A percentile compares a stretch with the other conserved stretches of the same genome.
phyloP scores from a whole-genome alignment of 2,797 vertebrate genomes.

The Sternarchorhynchus goeldii region DNA sequence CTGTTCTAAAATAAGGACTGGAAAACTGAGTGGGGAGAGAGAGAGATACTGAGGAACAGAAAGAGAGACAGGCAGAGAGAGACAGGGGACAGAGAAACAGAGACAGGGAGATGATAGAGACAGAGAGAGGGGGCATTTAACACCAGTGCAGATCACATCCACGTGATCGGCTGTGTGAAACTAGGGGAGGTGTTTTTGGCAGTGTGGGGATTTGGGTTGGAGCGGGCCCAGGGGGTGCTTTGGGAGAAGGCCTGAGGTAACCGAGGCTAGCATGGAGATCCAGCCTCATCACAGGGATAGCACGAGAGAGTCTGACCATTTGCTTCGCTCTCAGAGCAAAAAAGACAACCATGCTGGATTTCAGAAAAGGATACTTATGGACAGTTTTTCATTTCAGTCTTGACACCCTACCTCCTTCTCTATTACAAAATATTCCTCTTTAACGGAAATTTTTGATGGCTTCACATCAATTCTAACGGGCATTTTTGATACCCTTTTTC shows the following conservation, averaged over 20 bases:
- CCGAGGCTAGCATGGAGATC: neutral
- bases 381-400: no score
- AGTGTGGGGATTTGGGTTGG: neutral
- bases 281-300: conserved; percentile 8
- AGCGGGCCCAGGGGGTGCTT: neutral
- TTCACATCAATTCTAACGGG: neutral
- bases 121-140: neutral
- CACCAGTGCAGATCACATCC: neutral
- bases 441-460: no score
- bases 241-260: neutral
- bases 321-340: neutral
- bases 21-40: neutral
- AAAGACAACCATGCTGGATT: neutral
- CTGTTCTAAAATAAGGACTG: neutral
- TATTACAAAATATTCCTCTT: no score
- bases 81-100: neutral
- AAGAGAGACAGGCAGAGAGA: neutral
- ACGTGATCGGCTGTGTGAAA: neutral
- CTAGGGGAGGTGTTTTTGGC: neutral
- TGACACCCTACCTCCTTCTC: no score
- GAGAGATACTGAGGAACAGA: neutral
- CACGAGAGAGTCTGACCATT: neutral
- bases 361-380: no score
- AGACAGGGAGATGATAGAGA: conserved; percentile 2
- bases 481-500: neutral